Evolutionary conservation across 2,888 invertebrate species (phyloP), one percentile per base, ranked within the genome.

Genomic region (Orthosia gothica): DNA sequence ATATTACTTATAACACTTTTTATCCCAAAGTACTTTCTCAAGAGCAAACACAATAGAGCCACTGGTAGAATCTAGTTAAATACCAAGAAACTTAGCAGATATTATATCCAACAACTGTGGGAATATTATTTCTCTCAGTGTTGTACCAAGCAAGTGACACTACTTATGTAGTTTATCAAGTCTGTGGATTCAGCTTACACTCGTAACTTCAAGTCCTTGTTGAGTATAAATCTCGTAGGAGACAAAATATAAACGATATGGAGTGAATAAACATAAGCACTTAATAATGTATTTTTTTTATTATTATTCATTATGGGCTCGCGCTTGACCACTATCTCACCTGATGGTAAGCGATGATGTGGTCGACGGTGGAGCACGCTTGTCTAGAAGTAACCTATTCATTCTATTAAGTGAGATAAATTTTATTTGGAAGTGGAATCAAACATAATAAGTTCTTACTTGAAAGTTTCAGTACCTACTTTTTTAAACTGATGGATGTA

Each of bases 91-190:
- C 9, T 45, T 40, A 12, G 23, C 40, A 65, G n/a, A 50, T 50
- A 57, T 57, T 26, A 49, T 45, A 72, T 40, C 52, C 16, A 72
- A 59, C 74, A 65, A 32, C 68, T 45, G n/a, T 49, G 49, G 40
- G 40, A 40, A 47, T 65, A 73, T 40, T 65, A 55, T 76, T 75
- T 76, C 26, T 40, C 40, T 40, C 16, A n/a, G 71, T 69, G 32
- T 57, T 58, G 47, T 32, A 26, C 16, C 11, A 15, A 52, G 50
- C 26, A 67, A 81, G 67, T 76, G 16, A 23, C 74, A 79, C 75
- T 72, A 68, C 77, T 76, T 83, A 76, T 71, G 79, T 82, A 67
- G 65, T 83, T 83, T 70, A 57, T 23, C 47, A 20, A 54, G 74
- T 61, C 15, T 54, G 69, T 49, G 61, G 55, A 50, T 50, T 52